Base-by-base conservation (phyloP, 2,113 vertebrate genomes). In the Ammodytes dubius region DNA sequence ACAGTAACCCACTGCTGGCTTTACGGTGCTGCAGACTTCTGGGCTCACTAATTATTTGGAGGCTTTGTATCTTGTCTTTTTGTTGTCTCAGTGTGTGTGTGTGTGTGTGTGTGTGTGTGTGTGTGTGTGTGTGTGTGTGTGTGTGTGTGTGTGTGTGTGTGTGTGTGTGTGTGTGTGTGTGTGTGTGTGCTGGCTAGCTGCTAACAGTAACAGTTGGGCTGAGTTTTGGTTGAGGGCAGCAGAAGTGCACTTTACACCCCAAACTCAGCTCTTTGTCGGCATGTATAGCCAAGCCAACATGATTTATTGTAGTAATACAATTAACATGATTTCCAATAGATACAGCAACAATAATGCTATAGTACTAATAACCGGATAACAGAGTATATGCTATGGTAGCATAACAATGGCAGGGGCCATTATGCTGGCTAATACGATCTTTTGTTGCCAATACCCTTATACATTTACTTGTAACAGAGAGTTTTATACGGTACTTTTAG, bases 21-120 rank as follows among this genome's bases (percentile, higher is more conserved):
- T 63, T 35, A 42, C 47, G 11, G 50, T 57, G 78, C 75, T 72
- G 78, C 79, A 81, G 83, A 87, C 82, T 85, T 87, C 79, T 88
- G 82, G 84, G 56, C 83, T 88, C 82, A 79, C 84, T 85, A 85
- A 90, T 87, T 85, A 90, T 90, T 87, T 90, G 89, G 79, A 87
- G 72, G 74, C 79, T 75, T 70, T 57, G 54, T 85, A 52, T 81
- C 61, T 65, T 65, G 78, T 70, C 83, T 39, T 60, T 49, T 69
- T 60, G 50, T 15, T 65, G 4, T 52, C 8, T 60, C 14, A 58
- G 13, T 56, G 39, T 59, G 39, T 56, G 17, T 72, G 43, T 80
- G 27, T 54, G 46, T 64, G 61, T 60, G 6, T 7, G 43, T 64
- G 54, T 53, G 46, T 50, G 42, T 70, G 54, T 71, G 13, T 14